Percentiles rank a stretch among this genome's conserved stretches.
Conservation (phyloP, 2,113 vertebrate genomes). For the Lanius collurio region DNA sequence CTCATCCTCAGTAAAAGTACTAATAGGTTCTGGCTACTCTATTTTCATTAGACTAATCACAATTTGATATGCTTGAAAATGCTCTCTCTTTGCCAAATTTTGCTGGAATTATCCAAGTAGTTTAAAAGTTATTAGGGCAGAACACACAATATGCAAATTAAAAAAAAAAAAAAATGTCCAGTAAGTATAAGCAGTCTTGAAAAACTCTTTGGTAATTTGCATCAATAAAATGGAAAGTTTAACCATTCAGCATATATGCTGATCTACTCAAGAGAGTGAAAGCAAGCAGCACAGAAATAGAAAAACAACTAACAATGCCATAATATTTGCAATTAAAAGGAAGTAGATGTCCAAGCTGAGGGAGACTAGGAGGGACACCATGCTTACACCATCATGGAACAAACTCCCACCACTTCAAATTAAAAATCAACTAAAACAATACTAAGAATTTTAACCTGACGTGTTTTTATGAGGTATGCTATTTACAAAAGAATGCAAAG, state of each 20-base stretch:
- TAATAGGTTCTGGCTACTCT: slow-evolving; percentile 39
- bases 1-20: background rate
- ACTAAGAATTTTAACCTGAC: background rate
- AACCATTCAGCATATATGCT: background rate
- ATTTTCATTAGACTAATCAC: slow-evolving; percentile 42
- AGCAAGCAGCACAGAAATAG: background rate
- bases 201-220: background rate
- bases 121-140: slow-evolving; percentile 25
- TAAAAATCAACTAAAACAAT: background rate
- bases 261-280: background rate
- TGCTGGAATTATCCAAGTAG: slow-evolving; percentile 17
- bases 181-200: background rate
- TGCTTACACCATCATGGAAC: background rate
- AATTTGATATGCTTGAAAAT: slow-evolving; percentile 28
- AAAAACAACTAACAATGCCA: background rate
- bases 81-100: slow-evolving; percentile 9
- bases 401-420: background rate
- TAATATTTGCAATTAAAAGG: background rate
- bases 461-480: background rate
- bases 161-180: background rate
- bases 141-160: background rate
- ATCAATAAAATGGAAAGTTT: background rate
- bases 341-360: background rate
- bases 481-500: background rate
- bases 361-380: background rate